These are phyloP conservation scores for Monopterus albus DNA, from an alignment of 2,113 vertebrate species.

Conservation along the genomic window DNA sequence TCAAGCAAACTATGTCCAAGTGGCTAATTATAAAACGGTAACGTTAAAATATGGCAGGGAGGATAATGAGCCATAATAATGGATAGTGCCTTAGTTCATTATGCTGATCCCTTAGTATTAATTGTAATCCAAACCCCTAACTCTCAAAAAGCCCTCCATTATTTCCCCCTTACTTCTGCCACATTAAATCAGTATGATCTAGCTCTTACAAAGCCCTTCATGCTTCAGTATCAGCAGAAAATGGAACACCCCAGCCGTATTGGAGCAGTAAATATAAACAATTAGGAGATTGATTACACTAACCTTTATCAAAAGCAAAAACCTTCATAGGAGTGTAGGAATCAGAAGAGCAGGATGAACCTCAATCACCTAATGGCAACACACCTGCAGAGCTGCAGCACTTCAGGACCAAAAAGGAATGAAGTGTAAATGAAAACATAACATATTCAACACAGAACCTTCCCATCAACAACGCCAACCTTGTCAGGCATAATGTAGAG, in stretches of 20 bases:
- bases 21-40: slow-evolving; percentile 56
- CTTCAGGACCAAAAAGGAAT: slow-evolving; percentile 39
- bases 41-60: slow-evolving; percentile 47
- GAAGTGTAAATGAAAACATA: slow-evolving; percentile 54
- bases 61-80: slow-evolving; percentile 72
- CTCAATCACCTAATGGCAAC: slow-evolving; percentile 6
- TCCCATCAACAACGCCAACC: slow-evolving; percentile 32
- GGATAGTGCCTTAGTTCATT: slow-evolving; percentile 65
- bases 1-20: slow-evolving; percentile 49
- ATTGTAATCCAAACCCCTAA: slow-evolving; percentile 66
- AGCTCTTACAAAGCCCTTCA: slow-evolving; percentile 39
- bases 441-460: slow-evolving; percentile 35
- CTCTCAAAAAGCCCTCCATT: slow-evolving; percentile 51
- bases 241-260: slow-evolving; percentile 62
- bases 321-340: slow-evolving; percentile 19
- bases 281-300: slow-evolving; percentile 62
- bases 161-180: slow-evolving; percentile 59
- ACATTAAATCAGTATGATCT: slow-evolving; percentile 62
- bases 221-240: slow-evolving; percentile 55
- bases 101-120: slow-evolving; percentile 66
- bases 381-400: neutral
- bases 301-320: slow-evolving; percentile 71
- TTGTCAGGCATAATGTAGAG: slow-evolving; percentile 51
- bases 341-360: slow-evolving; percentile 17
- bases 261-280: slow-evolving; percentile 71